Conservation (phyloP, 1,140 invertebrate genomes). For the Drosophila saltans region DNA sequence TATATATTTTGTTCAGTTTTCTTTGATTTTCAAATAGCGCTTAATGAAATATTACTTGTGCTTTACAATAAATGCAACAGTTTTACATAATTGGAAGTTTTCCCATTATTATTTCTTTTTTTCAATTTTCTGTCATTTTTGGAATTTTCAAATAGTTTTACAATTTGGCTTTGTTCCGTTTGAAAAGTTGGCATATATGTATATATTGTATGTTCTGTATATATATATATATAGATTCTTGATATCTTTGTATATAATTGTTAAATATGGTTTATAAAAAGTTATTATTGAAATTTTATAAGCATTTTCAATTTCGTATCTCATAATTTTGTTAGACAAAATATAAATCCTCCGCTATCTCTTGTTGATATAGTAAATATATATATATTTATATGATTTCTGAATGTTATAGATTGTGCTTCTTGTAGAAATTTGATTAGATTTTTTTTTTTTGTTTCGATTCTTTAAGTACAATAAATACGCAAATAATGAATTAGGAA, state of each 20-base stretch:
- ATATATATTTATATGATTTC: conserved; percentile 38
- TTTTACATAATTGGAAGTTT: conserved; percentile 45
- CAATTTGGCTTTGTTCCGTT: conserved; percentile 29
- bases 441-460: conserved; percentile 34
- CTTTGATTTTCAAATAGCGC: conserved; percentile 51
- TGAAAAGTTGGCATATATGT: conserved; percentile 38
- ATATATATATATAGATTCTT: conserved; percentile 20
- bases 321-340: conserved; percentile 77
- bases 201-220: conserved; percentile 16
- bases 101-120: conserved; percentile 18
- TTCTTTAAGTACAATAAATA: conserved; percentile 62
- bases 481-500: conserved; percentile 49
- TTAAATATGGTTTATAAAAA: conserved; percentile 71
- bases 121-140: conserved; percentile 34
- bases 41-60: conserved; percentile 45
- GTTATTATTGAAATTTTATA: conserved; percentile 61
- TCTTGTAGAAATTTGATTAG: conserved; percentile 79
- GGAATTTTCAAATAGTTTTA: conserved; percentile 40
- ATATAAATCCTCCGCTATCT: conserved; percentile 43
- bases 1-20: conserved; percentile 36
- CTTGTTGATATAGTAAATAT: conserved; percentile 55
- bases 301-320: conserved; percentile 28
- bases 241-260: conserved; percentile 32
- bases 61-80: conserved; percentile 76
- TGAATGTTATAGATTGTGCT: conserved; percentile 56